These are phyloP conservation scores for Caenorhabditis macrosperma DNA, from an alignment of 2,888 invertebrate genomes.

Conservation along the genomic window DNA sequence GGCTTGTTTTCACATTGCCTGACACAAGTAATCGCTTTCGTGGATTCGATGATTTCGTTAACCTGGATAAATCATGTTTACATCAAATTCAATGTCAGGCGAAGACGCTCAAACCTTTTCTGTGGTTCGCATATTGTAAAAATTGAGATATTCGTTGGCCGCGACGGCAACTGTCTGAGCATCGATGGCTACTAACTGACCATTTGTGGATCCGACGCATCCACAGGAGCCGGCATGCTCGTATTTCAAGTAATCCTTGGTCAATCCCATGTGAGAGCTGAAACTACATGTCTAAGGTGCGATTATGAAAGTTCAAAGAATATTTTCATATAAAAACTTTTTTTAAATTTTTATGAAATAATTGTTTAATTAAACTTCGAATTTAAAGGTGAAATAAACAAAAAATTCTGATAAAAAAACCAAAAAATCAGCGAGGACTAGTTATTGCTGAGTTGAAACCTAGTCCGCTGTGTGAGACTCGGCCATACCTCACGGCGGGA, in stretches of 20 bases:
- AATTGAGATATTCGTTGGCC: conserved; percentile 92
- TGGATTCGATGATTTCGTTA: conserved; percentile 65
- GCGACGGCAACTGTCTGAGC: conserved; percentile 90
- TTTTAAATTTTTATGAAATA: not conserved
- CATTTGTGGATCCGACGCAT: conserved; percentile 86
- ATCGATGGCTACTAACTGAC: conserved; percentile 89
- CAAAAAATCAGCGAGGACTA: conserved; percentile 13
- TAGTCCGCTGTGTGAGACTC: not conserved
- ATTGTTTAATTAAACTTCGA: not conserved
- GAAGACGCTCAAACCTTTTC: conserved; percentile 86
- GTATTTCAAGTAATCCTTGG: conserved; percentile 95
- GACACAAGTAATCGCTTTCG: conserved; percentile 88
- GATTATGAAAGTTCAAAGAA: not conserved
- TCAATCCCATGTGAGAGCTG: conserved; percentile 76
- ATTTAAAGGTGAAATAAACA: not conserved
- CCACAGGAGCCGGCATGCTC: conserved; percentile 90
- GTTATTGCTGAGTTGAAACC: not conserved
- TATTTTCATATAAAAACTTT: not conserved
- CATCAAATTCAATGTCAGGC: not conserved
- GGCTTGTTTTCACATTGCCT: conserved; percentile 87
- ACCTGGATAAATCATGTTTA: conserved; percentile 58
- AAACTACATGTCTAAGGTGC: not conserved
- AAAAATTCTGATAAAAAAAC: not conserved
- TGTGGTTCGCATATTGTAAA: conserved; percentile 93
- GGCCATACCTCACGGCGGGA: conserved; percentile 1